Evolutionary conservation across 1,140 invertebrate genomes (phyloP), one percentile per base, ranked within the genome.

Genomic region (Anastatus disparis): DNA sequence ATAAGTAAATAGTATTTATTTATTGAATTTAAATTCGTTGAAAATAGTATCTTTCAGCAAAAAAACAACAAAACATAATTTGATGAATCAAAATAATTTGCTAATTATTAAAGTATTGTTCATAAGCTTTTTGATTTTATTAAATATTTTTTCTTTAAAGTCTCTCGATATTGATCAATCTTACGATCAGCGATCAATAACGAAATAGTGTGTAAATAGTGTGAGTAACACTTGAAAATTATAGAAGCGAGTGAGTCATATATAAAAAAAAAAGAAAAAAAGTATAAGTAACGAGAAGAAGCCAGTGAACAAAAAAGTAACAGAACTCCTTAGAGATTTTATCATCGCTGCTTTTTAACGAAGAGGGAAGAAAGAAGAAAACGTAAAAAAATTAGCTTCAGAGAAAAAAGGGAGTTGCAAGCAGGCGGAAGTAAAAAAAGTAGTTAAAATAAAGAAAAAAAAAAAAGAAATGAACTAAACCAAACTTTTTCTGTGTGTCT

Each of bases 141-240:
- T n/a, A n/a, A n/a, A 6, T 35, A 10, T 6, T n/a, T 35, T 4
- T 55, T 27, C 29, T 13, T n/a, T 17, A 27, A 53, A 53, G 26
- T 53, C 52, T 29, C 13, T 53, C 50, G 22, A n/a, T n/a, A 6
- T 26, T n/a, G n/a, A n/a, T n/a, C n/a, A n/a, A n/a, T 35, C 52
- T 31, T 38, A 64, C 1, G 12, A 38, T 40, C 17, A 15, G 52
- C 26, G 12, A 38, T 35, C 22, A 48, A 50, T n/a, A 64, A 42
- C 9, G 42, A 42, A 35, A 35, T 4, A 22, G 2, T 42, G 26
- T 65, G 50, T 65, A 65, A 65, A 65, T 65, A 53, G 35, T 27
- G 22, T 13, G 22, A 3, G 24, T 17, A 42, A 53, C 48, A 42
- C 35, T 42, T 65, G 20, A 65, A 52, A 52, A n/a, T n/a, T n/a